Base-by-base conservation (phyloP, 2,113 vertebrate species). In the Corythaixoides concolor region DNA sequence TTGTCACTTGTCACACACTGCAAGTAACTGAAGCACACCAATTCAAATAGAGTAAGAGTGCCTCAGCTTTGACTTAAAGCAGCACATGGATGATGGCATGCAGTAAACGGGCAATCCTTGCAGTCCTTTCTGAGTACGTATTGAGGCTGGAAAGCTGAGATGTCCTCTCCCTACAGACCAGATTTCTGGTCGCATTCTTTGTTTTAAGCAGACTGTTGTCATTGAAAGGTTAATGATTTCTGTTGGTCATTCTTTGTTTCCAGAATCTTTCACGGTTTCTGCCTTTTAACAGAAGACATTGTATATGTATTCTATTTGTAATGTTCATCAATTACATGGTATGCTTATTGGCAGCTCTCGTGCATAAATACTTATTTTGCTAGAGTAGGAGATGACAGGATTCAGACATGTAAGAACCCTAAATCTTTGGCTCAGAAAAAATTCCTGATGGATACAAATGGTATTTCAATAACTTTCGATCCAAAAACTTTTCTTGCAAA, bases 371-470 rank as follows among this genome's bases (percentile, higher is more conserved):
- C 53, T 72, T 82, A 52, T 26, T 91, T 89, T 93, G 74, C 85
- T 88, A 23, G 33, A 90, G 74, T 39, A 79, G 70, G 70, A 85
- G 70, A 90, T 91, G 87, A 94, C 88, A 95, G 70, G 55, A 88
- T 89, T 95, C 91, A 85, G 81, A 79, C 21, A 21, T 63, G 49
- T 69, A 76, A 90, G 81, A 95, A 96, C 79, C 74, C 58, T 75
- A 75, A 91, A 70, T 85, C 95, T 96, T 85, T 85, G 91, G 74
- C 93, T 95, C 60, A 55, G 68, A 82, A 94, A 92, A 84, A 67
- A 89, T 2, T 85, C 43, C 37, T 66, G 85, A 85, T 93, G 41
- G 90, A 83, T 96, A 83, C 78, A 94, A 95, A 91, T 90, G 56
- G 32, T 85, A 95, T 93, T 94, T 93, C 88, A 93, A 58, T 93